phyloP scores from a whole-genome alignment of 2,888 invertebrate species.

The Sesamia inferens region DNA sequence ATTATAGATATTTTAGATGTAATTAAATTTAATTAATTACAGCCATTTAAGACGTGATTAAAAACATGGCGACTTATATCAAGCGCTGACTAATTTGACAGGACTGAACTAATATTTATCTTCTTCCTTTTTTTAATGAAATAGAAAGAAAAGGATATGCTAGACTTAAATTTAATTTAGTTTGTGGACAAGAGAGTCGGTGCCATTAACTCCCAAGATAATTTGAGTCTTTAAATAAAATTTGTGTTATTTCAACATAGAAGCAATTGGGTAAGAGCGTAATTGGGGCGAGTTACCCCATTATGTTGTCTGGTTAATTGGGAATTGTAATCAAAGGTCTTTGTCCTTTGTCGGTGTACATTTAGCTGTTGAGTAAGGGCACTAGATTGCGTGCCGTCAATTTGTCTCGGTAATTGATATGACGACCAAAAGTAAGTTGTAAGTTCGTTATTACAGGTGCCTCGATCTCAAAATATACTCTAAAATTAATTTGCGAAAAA shows the following conservation, averaged over 20 bases:
- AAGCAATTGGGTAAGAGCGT: constrained; percentile 22
- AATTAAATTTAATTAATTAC: no score
- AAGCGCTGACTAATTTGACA: no score
- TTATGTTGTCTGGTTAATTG: constrained; percentile 60
- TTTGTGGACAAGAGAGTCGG: no score
- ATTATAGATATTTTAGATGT: no score
- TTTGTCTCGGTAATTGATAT: constrained; percentile 30
- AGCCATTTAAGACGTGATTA: no score
- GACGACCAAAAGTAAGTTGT: neutral
- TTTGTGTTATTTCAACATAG: constrained; percentile 27
- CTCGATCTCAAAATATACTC: neutral
- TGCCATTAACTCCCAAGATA: neutral
- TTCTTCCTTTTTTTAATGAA: no score
- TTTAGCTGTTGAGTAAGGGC: constrained; percentile 11
- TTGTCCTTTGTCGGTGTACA: constrained; percentile 18
- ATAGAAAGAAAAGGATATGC: neutral
- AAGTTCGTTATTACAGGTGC: neutral
- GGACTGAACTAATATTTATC: no score
- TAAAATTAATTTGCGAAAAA: neutral
- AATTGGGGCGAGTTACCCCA: constrained; percentile 26
- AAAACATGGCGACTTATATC: no score
- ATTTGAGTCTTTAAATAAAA: constrained; percentile 21
- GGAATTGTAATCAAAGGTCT: constrained; percentile 58
- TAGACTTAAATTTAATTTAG: no score
- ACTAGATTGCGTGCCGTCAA: constrained; percentile 6